Conservation (phyloP, 2,113 vertebrate genomes). For the Psettodes erumei region DNA sequence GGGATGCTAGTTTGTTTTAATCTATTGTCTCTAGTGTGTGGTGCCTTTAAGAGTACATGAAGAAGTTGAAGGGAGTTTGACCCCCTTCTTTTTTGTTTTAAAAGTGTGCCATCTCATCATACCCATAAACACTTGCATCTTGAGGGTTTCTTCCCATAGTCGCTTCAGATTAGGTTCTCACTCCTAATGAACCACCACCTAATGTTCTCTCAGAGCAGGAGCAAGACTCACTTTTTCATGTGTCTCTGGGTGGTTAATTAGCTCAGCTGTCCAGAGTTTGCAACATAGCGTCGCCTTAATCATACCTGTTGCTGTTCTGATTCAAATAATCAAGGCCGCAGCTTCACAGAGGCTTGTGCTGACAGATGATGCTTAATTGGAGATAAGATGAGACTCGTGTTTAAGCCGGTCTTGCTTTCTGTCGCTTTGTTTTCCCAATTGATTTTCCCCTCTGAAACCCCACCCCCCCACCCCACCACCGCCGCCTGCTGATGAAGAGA, state of each 20-base stretch:
- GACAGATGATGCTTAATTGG: slow-evolving; percentile 33
- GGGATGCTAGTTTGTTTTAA: background rate
- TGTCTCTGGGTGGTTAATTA: slow-evolving; percentile 47
- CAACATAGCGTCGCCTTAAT: background rate
- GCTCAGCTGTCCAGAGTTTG: slow-evolving; percentile 23
- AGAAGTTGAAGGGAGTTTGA: slow-evolving; percentile 9
- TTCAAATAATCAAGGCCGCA: slow-evolving; percentile 18
- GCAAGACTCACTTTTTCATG: background rate
- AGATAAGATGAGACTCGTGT: background rate
- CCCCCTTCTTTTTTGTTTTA: slow-evolving; percentile 23
- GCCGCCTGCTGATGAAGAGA: slow-evolving; percentile 42
- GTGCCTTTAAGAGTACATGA: background rate
- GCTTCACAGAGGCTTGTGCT: background rate
- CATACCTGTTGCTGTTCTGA: slow-evolving; percentile 11
- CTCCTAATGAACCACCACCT: slow-evolving; percentile 43
- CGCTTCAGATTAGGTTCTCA: slow-evolving; percentile 11
- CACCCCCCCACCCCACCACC: too few relatives aligned
- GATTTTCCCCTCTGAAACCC: slow-evolving; percentile 43
- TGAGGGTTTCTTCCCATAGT: slow-evolving; percentile 5
- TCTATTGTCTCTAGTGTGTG: background rate
- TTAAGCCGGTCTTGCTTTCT: slow-evolving; percentile 6
- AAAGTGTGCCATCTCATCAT: slow-evolving; percentile 51
- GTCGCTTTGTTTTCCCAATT: slow-evolving; percentile 21
- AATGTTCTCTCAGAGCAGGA: slow-evolving; percentile 2
- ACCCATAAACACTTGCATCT: slow-evolving; percentile 18